Percentiles rank a stretch among this genome's conserved stretches.
phyloP scores from a whole-genome alignment of 2,797 vertebrate genomes.

The Sitta carolinensis region DNA sequence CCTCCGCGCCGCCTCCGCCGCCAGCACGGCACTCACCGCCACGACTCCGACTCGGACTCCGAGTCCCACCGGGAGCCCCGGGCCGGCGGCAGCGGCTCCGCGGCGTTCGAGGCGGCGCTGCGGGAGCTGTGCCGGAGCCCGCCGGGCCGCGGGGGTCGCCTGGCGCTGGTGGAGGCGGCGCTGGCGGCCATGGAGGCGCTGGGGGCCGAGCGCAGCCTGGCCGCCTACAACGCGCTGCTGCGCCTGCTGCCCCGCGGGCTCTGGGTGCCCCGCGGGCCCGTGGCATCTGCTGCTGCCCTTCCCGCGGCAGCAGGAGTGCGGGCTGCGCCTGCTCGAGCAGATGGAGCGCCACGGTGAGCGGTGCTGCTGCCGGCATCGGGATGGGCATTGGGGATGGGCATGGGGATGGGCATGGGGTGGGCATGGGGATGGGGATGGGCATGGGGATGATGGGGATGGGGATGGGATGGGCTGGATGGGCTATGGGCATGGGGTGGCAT shows the following conservation, averaged over 20 bases:
- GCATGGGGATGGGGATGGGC: too few species aligned
- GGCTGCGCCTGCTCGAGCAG: not conserved
- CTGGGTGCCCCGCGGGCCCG: not conserved
- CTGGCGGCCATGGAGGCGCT: not conserved
- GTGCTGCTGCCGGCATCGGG: too few species aligned
- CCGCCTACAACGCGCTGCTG: not conserved
- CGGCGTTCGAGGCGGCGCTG: not conserved
- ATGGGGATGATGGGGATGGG: too few species aligned
- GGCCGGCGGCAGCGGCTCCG: too few species aligned
- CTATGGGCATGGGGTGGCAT: too few species aligned
- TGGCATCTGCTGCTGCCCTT: not conserved
- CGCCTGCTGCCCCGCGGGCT: not conserved
- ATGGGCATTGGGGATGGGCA: too few species aligned
- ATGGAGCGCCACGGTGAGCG: not conserved
- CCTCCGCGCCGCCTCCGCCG: too few species aligned
- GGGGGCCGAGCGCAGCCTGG: not conserved
- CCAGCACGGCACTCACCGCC: too few species aligned
- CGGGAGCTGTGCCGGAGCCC: not conserved
- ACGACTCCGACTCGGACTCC: too few species aligned
- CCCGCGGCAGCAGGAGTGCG: not conserved
- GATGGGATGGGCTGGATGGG: too few species aligned
- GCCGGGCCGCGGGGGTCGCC: not conserved
- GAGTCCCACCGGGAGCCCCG: too few species aligned
- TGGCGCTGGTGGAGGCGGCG: not conserved
- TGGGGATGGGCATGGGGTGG: too few species aligned